Conservation (phyloP, 2,113 vertebrate genomes). For the Taurulus bubalis region DNA sequence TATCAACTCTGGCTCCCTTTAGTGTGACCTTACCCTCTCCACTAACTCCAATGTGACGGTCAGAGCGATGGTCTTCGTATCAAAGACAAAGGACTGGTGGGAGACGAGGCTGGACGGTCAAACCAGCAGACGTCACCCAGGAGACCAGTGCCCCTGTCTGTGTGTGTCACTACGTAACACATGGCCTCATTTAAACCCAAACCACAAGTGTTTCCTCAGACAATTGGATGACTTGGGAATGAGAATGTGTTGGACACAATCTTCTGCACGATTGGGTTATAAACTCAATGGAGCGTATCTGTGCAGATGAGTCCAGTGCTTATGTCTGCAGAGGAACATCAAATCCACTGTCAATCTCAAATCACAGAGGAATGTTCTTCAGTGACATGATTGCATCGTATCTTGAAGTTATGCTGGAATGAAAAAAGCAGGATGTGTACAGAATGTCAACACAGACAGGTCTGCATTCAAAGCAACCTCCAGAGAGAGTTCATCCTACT, state of each 20-base stretch:
- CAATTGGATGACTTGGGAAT: not conserved
- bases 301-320: not conserved
- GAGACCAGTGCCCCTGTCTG: not conserved
- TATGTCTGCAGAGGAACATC: not conserved
- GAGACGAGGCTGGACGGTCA: not conserved
- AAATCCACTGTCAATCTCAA: not conserved
- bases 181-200: not conserved
- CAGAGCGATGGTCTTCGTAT: not conserved
- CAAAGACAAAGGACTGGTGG: not conserved
- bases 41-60: not conserved
- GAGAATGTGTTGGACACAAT: not conserved
- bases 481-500: conserved; percentile 13
- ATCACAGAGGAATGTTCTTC: conserved; percentile 8
- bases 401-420: conserved; percentile 1
- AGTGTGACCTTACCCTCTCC: not conserved
- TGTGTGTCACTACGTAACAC: not conserved
- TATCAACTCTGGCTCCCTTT: not conserved
- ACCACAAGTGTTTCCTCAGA: not conserved
- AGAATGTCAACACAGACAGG: not conserved
- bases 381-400: not conserved
- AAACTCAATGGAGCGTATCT: not conserved
- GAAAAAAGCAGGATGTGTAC: conserved; percentile 6
- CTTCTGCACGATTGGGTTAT: not conserved
- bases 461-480: conserved; percentile 9
- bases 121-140: not conserved